These are phyloP conservation scores for Dascyllus trimaculatus DNA, from an alignment of 2,113 vertebrate species.

Conservation along the genomic window DNA sequence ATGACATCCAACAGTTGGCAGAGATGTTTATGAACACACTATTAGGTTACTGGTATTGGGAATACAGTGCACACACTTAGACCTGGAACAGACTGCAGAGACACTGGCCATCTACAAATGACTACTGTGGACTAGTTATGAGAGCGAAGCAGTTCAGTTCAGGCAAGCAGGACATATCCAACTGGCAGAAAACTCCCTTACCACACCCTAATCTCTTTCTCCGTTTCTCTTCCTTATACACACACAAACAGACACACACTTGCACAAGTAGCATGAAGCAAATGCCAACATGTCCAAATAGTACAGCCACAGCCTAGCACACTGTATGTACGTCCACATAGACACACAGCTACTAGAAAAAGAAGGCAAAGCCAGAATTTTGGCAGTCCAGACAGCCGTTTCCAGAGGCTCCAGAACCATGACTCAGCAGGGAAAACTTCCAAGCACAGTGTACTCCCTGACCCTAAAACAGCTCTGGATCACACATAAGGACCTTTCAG, in stretches of 20 bases:
- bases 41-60: constrained; percentile 3
- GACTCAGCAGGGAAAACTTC: constrained; percentile 82
- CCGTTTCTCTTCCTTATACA: constrained; percentile 13
- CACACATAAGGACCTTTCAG: constrained; percentile 46
- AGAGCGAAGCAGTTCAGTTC: constrained; percentile 56
- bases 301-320: constrained; percentile 47
- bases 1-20: constrained; percentile 25
- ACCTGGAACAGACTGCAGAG: constrained; percentile 34
- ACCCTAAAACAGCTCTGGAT: constrained; percentile 66
- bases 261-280: constrained; percentile 57
- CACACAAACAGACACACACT: constrained; percentile 23
- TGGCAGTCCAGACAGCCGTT: constrained; percentile 72
- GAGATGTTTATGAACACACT: constrained; percentile 6
- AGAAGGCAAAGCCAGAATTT: constrained; percentile 62
- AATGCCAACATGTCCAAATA: constrained; percentile 69
- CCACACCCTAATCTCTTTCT: constrained; percentile 79
- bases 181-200: constrained; percentile 72
- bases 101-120: constrained; percentile 43
- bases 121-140: constrained; percentile 55
- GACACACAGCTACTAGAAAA: constrained; percentile 53
- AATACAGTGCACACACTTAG: constrained; percentile 29
- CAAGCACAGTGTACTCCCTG: constrained; percentile 76
- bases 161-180: constrained; percentile 72
- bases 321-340: constrained; percentile 51
- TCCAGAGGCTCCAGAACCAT: constrained; percentile 80